Evolutionary conservation across 2,113 vertebrate species (phyloP), one percentile per base, ranked within the genome.

Genomic region (mouse (Mus musculus)): DNA sequence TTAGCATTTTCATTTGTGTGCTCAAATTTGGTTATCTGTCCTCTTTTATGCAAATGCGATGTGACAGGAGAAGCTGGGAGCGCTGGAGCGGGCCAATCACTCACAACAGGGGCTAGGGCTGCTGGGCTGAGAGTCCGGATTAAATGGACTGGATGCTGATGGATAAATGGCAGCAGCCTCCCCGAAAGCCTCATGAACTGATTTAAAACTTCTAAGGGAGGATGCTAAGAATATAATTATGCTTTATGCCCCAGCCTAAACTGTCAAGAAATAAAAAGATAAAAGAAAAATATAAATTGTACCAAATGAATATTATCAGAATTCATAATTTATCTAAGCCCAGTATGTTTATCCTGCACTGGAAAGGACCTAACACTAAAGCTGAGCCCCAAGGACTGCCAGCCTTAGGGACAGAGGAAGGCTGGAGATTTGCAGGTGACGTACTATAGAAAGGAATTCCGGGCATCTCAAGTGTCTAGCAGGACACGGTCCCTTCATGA

Each of bases 11-110:
- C 99, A 99, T 99, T 98, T 99, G 99, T 98, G 98, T 98, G 98
- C 98, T 99, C 99, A 99, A 99, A 99, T 99, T 99, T 99, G 99
- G 99, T 99, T 99, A 99, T 99, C 99, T 89, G 98, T 99, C 99
- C 99, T 99, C 97, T 98, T 98, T 98, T 99, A 99, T 99, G 99
- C 99, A 98, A 99, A 99, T 99, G 98, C 98, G 98, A 99, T 98
- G 99, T 99, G 99, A 99, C 99, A 99, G 98, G 98, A 98, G 98
- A 99, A 99, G 98, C 99, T 99, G 99, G 98, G 98, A 99, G 98
- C 98, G 98, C 98, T 98, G 93, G 98, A 98, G 98, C 98, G 98
- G 98, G 98, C 98, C 98, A 97, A 99, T 99, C 99, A 98, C 98
- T 99, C 99, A 99, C 99, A 98, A 99, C 98, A 98, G 99, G 99